Evolutionary conservation across 2,888 invertebrate species (phyloP), one percentile per base, ranked within the genome.

Genomic region (Tetragnatha montana): DNA sequence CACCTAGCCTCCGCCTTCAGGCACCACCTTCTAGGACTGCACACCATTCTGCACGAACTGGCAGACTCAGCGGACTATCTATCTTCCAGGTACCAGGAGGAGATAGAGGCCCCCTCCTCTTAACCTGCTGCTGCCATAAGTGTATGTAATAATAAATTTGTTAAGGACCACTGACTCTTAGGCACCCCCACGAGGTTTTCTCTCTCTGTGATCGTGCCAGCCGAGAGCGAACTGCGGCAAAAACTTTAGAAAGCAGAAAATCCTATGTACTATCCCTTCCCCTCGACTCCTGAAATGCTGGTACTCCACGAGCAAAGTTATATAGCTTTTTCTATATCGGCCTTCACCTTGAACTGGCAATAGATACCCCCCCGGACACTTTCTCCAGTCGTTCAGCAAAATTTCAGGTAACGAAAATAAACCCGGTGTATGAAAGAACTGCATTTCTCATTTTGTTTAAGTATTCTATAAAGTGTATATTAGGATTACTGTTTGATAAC

Each of bases 21-120:
- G 73, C 93, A 93, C 89, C 93, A 93, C 91, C 91, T 93, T 79
- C 92, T 92, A 73, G 93, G 93, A 81, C 92, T 93, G 35, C 93
- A 93, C 89, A 92, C 92, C 49, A 92, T 93, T 76, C 91, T 93
- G 76, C 92, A 93, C 87, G 93, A 93, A 91, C 92, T 93, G 89
- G 93, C 93, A 12, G 93, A 93, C 87, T 93, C 93, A 50, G 93
- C 93, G 6, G 93, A 93, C 87, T 92, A 92, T 91, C 92, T 93
- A 71, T 92, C 93, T 17, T 91, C 92, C 49, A 91, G 92, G 19
- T 93, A 93, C 91, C 93, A 93, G 89, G 92, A 92, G 51, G 93
- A 93, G 88, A 92, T 93, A 8, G 92, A 92, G 47, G 82, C 91
- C 3, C 22, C 87, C 21, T 60, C 90, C 50, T 79, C 68, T n/a